Evolutionary conservation across 2,888 invertebrate species (phyloP).

Genomic region (Branchellion lobata): DNA sequence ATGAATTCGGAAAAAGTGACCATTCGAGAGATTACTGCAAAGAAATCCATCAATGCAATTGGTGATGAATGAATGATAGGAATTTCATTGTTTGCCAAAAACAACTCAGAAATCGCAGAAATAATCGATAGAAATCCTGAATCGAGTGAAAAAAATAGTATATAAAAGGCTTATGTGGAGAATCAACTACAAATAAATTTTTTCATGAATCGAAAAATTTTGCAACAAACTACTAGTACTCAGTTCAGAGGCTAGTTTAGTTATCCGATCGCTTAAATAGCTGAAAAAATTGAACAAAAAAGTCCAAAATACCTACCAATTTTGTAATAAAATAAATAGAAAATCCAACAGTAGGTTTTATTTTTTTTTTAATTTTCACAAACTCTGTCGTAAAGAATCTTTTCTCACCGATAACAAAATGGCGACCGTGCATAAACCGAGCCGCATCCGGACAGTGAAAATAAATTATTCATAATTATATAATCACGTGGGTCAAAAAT

Average conservation of each 20-base stretch:
- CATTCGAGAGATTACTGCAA: too few species aligned
- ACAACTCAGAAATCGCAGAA: neutral
- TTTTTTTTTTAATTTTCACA: constrained; percentile 30
- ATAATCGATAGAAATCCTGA: constrained; percentile 1
- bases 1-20: neutral
- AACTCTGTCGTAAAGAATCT: constrained; percentile 23
- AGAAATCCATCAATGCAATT: neutral
- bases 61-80: neutral
- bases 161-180: neutral
- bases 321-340: neutral
- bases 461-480: constrained; percentile 29
- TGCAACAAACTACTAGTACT: constrained; percentile 2
- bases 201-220: neutral
- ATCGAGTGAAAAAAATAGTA: neutral
- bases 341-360: neutral
- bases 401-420: constrained; percentile 38
- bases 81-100: constrained; percentile 13
- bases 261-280: neutral
- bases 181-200: neutral
- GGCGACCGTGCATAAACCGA: constrained; percentile 33
- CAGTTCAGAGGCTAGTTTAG: neutral
- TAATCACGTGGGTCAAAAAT: neutral
- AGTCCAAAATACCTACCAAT: constrained; percentile 2
- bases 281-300: constrained; percentile 18
- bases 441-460: constrained; percentile 27